Conservation (phyloP, 2,113 vertebrate species). For the Boulengerochromis microlepis region DNA sequence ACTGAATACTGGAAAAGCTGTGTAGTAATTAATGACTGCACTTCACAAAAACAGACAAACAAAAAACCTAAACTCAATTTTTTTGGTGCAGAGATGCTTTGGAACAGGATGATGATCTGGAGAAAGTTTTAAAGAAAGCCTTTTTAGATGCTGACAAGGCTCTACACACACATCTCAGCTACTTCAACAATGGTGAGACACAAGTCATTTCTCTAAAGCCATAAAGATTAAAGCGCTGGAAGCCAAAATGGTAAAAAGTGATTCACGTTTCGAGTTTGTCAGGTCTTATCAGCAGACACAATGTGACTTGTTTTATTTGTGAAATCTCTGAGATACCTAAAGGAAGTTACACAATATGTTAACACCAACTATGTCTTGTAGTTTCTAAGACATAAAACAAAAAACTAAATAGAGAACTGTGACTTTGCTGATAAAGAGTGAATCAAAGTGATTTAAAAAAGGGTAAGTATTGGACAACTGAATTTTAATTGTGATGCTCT, state of each 20-base stretch:
- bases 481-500: not conserved
- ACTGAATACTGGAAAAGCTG: not conserved
- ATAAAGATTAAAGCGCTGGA: not conserved
- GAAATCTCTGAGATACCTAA: not conserved
- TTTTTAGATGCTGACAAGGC: constrained; percentile 86
- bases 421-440: not conserved
- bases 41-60: not conserved
- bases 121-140: constrained; percentile 82
- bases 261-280: not conserved
- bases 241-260: not conserved
- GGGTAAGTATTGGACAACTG: not conserved
- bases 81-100: constrained; percentile 76
- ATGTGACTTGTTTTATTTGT: not conserved
- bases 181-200: constrained; percentile 81
- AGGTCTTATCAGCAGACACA: not conserved
- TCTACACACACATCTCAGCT: constrained; percentile 75
- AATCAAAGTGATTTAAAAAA: not conserved
- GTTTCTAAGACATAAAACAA: not conserved
- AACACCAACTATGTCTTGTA: not conserved
- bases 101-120: constrained; percentile 82
- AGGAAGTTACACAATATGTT: not conserved
- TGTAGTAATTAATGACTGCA: not conserved
- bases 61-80: not conserved
- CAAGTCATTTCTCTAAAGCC: not conserved
- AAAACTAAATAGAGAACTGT: not conserved